Evolutionary conservation across 2,797 vertebrate genomes (phyloP).

Genomic region (Sebastes paucispinis): DNA sequence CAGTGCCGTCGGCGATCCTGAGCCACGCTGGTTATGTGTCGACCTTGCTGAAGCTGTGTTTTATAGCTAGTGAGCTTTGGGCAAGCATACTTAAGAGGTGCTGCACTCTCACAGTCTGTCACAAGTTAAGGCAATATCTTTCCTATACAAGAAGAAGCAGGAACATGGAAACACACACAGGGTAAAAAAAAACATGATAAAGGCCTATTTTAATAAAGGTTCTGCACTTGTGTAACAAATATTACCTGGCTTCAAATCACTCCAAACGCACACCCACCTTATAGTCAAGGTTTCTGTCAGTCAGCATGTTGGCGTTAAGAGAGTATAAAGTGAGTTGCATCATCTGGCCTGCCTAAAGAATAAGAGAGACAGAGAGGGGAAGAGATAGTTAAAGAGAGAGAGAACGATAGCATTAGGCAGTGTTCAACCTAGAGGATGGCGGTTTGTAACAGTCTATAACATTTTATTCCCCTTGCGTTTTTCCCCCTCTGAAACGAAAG

Average conservation of each 20-base stretch:
- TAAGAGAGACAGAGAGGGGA: constrained; percentile 10
- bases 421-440: constrained; percentile 65
- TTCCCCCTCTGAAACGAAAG: constrained; percentile 75
- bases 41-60: constrained; percentile 59
- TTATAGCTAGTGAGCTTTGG: constrained; percentile 60
- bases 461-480: constrained; percentile 79
- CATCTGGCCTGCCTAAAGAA: constrained; percentile 55
- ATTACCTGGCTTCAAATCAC: constrained; percentile 17
- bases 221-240: constrained; percentile 1
- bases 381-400: constrained; percentile 47
- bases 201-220: neutral
- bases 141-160: constrained; percentile 1
- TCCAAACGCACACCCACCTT: constrained; percentile 25
- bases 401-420: constrained; percentile 48
- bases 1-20: constrained; percentile 25
- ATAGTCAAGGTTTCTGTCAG: constrained; percentile 52
- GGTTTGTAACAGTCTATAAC: constrained; percentile 80
- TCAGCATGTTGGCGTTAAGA: constrained; percentile 63
- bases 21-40: constrained; percentile 46
- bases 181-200: neutral
- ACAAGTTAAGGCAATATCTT: constrained; percentile 39
- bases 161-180: neutral
- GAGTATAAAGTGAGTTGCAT: constrained; percentile 54
- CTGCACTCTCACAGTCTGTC: constrained; percentile 55
- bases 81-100: constrained; percentile 50